These are phyloP conservation scores for Lacanobia oleracea DNA, from an alignment of 2,888 invertebrate species.

Conservation along the genomic window DNA sequence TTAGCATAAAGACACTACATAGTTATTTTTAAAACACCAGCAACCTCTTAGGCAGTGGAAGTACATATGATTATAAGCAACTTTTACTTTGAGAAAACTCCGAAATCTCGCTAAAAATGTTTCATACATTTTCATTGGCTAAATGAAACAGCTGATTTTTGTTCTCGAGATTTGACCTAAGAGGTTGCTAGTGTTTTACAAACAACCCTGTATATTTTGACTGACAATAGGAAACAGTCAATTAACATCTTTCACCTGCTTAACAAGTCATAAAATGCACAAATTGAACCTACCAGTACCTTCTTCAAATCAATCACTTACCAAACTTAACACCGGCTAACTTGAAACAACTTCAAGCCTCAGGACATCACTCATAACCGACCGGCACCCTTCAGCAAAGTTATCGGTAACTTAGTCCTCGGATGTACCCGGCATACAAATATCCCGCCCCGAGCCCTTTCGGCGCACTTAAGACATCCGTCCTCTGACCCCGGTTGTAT, in stretches of 20 bases:
- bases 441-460: constrained; percentile 84
- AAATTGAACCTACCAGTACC: neutral
- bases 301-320: constrained; percentile 19
- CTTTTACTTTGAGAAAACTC: too few relatives aligned
- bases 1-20: too few relatives aligned
- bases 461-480: constrained; percentile 87
- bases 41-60: too few relatives aligned
- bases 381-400: constrained; percentile 74
- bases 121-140: too few relatives aligned
- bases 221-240: neutral
- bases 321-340: constrained; percentile 20
- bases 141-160: too few relatives aligned
- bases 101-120: too few relatives aligned
- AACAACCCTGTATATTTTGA: too few relatives aligned
- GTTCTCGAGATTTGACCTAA: too few relatives aligned
- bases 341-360: constrained; percentile 43
- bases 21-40: too few relatives aligned
- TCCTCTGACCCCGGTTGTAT: constrained; percentile 72
- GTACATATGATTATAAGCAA: too few relatives aligned
- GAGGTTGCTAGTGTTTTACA: too few relatives aligned
- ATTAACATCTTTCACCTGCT: neutral
- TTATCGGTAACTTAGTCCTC: constrained; percentile 77
- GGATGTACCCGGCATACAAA: constrained; percentile 88
- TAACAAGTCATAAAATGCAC: neutral
- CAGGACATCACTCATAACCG: constrained; percentile 66